Evolutionary conservation across 2,797 vertebrate species (phyloP).

Genomic region (Gadopsis marmoratus): DNA sequence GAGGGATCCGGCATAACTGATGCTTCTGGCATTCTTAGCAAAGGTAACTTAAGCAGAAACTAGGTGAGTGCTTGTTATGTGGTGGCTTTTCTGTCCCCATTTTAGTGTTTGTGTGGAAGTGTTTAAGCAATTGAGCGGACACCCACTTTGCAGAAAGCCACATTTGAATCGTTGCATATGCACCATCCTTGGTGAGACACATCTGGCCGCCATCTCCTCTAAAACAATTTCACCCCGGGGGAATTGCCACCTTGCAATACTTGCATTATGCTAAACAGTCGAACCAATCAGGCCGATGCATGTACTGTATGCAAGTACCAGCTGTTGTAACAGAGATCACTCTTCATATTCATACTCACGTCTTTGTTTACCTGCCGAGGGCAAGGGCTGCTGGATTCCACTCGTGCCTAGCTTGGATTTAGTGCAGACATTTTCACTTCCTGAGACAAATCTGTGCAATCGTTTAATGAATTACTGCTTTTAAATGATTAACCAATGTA

Average conservation of each 20-base stretch:
- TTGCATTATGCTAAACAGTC: conserved; percentile 72
- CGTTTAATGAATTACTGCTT: neutral
- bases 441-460: conserved; percentile 14
- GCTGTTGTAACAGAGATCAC: conserved; percentile 62
- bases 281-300: conserved; percentile 64
- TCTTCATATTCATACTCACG: conserved; percentile 57
- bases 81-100: conserved; percentile 5
- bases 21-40: neutral
- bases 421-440: conserved; percentile 11
- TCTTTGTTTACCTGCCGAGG: conserved; percentile 58
- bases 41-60: conserved; percentile 3
- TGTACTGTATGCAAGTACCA: conserved; percentile 64
- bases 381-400: conserved; percentile 10
- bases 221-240: conserved; percentile 49
- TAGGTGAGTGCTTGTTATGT: neutral
- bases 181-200: conserved; percentile 34
- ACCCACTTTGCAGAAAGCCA: conserved; percentile 38
- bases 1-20: conserved; percentile 4
- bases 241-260: conserved; percentile 67
- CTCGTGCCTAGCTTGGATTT: conserved; percentile 2
- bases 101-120: conserved; percentile 21
- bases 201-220: conserved; percentile 62
- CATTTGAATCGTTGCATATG: conserved; percentile 61
- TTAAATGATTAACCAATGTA: conserved; percentile 10
- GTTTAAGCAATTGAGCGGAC: conserved; percentile 33